Conservation (phyloP, 2,113 vertebrate genomes). For the Prolemur simus region DNA sequence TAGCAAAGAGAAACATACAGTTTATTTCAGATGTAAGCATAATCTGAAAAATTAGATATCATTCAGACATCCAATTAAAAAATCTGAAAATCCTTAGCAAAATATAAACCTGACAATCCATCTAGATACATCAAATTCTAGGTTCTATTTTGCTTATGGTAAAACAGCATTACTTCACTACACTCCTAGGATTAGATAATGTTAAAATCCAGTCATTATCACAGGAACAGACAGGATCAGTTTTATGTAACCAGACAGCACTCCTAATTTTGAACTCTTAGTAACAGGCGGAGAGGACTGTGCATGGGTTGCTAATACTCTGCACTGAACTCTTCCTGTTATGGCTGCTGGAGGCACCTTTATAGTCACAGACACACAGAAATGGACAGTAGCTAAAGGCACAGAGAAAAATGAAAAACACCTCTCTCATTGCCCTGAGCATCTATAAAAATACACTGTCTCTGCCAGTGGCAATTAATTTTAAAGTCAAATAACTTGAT, state of each 20-base stretch:
- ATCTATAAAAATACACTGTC: not conserved
- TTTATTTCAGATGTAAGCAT: not conserved
- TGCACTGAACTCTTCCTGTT: not conserved
- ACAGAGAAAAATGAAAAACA: not conserved
- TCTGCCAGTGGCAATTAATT: not conserved
- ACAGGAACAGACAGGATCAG: not conserved
- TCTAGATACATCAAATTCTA: conserved; percentile 29
- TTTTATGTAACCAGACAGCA: not conserved
- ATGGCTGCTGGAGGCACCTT: not conserved
- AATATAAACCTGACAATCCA: conserved; percentile 7
- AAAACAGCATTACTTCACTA: not conserved
- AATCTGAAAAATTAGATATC: conserved; percentile 33
- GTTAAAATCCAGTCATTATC: not conserved
- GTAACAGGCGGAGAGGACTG: not conserved
- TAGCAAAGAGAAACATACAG: conserved; percentile 65
- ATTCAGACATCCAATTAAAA: conserved; percentile 41
- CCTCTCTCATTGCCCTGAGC: not conserved
- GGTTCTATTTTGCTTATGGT: not conserved
- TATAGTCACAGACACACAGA: not conserved
- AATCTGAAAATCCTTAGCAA: conserved; percentile 30
- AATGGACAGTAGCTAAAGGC: not conserved
- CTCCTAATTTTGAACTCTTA: conserved; percentile 1
- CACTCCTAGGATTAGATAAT: not conserved
- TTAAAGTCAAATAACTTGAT: not conserved
- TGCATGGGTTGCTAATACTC: not conserved